Base-by-base conservation (phyloP, 2,797 vertebrate genomes). In the Chlorospingus flavigularis region DNA sequence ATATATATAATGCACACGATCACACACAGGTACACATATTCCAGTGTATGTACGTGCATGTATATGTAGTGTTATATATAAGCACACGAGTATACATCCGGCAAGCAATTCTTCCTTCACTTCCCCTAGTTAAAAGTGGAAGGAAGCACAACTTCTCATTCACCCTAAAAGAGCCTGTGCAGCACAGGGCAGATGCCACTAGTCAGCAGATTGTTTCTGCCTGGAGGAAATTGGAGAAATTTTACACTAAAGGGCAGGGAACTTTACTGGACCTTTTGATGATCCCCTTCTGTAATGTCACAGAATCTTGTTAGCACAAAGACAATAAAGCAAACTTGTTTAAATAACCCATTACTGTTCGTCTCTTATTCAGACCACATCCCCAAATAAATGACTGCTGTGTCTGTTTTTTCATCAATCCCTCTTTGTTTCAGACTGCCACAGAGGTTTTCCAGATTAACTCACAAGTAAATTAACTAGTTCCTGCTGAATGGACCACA, bases 301-400 rank as follows among this genome's bases (percentile, higher is more conserved):
- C 33, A 66, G 76, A 89, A 92, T 88, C 70, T 66, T 68, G 45
- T 94, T 83, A 94, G 71, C 67, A 74, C 86, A 92, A 94, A 83
- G 50, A 94, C 79, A 84, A 87, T 95, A 94, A 96, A 91, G 58
- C 39, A 80, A 40, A 31, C 51, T 96, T 95, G 95, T 94, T 96
- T 81, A 82, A 96, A 90, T 96, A 90, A 93, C 79, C 57, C 84
- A 54, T 88, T 93, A 63, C 63, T 77, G n/a, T 81, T 95, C 12
- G 0, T 72, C 89, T 95, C 87, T 66, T 65, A 94, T 89, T 94
- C 93, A 89, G 83, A 81, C 66, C 72, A 66, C 51, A 90, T 93
- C 58, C 79, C 47, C 81, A 91, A 91, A 90, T 78, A 95, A 94
- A 71, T 62, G 92, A 83, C 51, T 93, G 61, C 77, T 96, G 48